Evolutionary conservation across 2,888 invertebrate species (phyloP), one percentile per base, ranked within the genome.

Genomic region (Linyphia triangularis): DNA sequence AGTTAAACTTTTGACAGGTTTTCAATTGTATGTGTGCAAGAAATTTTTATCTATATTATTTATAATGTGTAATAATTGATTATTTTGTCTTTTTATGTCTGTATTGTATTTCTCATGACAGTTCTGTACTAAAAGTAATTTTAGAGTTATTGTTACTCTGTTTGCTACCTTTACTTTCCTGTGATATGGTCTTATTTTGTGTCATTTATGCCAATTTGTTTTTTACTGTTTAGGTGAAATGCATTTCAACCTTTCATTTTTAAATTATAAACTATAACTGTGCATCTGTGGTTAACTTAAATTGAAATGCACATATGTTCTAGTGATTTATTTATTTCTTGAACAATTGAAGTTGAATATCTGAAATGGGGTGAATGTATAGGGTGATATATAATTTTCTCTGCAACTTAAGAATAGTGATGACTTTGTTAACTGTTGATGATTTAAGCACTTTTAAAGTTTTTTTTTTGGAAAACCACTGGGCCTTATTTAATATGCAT

Each of bases 71-170:
- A n/a, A 28, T 24, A 13, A 63, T 63, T 63, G 33, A 33, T 67
- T n/a, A 9, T 30, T 63, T 16, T 61, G 28, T 73, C 57, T 63
- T 73, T 59, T 73, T 30, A 37, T 77, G 9, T 77, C 22, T 63
- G 61, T 77, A 61, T 73, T 59, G 51, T 51, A 51, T 16, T 51
- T 51, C n/a, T 51, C 51, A 2, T 51, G 40, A 19, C 40, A 40
- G 77, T 77, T 77, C 63, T 77, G 40, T 77, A 77, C 63, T 40
- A 63, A 77, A 63, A 22, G 77, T 73, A 37, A 77, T 40, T n/a
- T 37, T 40, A 30, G 57, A 33, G 9, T 24, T 63, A 63, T 59
- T 77, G 22, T 24, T 24, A 40, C 73, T 73, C 26, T 63, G 61
- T 77, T 6, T 24, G 19, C 51, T 70, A 43, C 33, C 33, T 77